phyloP scores from a whole-genome alignment of 2,797 vertebrate genomes.

The Streptopelia turtur region DNA sequence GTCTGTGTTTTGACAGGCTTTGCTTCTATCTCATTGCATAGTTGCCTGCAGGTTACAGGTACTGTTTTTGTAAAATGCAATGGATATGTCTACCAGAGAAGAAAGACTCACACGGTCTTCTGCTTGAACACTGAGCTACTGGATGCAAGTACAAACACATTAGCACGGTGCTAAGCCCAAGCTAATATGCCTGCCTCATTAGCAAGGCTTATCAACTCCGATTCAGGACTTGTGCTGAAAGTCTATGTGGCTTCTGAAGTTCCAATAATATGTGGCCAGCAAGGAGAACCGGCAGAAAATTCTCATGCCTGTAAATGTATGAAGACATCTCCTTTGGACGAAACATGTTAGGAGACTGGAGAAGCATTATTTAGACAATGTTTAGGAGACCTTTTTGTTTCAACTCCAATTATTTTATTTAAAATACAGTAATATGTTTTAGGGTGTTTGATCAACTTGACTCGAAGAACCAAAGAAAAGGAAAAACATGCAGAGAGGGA shows the following conservation, averaged over 20 bases:
- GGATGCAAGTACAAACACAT: neutral
- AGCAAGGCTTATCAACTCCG: neutral
- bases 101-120: neutral
- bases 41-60: slow-evolving; percentile 26
- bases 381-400: neutral
- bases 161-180: neutral
- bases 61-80: neutral
- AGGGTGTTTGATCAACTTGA: neutral
- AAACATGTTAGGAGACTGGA: neutral
- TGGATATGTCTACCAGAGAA: neutral
- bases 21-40: neutral
- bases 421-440: neutral
- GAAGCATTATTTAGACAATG: neutral
- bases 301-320: neutral
- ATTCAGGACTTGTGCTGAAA: neutral
- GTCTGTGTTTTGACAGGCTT: slow-evolving; percentile 44
- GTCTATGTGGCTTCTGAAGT: neutral
- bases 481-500: neutral
- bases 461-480: neutral
- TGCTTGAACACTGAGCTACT: neutral
- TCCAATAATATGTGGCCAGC: neutral
- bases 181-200: neutral
- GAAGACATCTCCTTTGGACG: neutral
- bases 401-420: neutral
- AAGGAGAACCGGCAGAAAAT: neutral